A percentile compares a stretch with the other conserved stretches of the same genome.
Evolutionary conservation across 1,140 invertebrate species (phyloP).

Genomic region (Phymastichus coffea): DNA sequence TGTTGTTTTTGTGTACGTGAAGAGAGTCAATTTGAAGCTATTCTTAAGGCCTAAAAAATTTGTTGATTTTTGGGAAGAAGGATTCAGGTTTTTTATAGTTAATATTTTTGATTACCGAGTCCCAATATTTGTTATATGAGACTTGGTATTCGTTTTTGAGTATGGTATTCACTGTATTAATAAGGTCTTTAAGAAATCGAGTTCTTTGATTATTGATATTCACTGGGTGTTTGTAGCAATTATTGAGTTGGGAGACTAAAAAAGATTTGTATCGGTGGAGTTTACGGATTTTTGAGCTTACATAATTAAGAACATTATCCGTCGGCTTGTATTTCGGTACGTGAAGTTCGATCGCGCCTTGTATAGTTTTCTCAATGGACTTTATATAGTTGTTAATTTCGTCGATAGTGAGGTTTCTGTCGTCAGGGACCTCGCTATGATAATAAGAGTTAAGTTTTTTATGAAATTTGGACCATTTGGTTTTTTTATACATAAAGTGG

Average conservation of each 20-base stretch:
- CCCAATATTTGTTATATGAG: too few relatives aligned
- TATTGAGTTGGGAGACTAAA: background rate
- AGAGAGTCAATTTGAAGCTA: too few relatives aligned
- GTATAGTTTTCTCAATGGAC: background rate
- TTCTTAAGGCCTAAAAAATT: too few relatives aligned
- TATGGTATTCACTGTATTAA: too few relatives aligned
- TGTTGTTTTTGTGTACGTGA: too few relatives aligned
- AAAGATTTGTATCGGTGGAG: background rate
- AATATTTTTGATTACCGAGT: too few relatives aligned
- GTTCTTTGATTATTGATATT: too few relatives aligned
- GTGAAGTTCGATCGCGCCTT: background rate
- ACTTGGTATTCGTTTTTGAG: too few relatives aligned
- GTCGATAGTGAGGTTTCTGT: background rate
- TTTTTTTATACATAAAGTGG: background rate
- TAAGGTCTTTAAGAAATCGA: too few relatives aligned
- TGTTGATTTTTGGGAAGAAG: too few relatives aligned
- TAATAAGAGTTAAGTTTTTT: background rate
- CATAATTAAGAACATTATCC: background rate
- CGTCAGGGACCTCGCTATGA: background rate
- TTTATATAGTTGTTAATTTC: background rate
- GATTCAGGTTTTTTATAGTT: too few relatives aligned
- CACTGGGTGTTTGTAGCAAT: background rate
- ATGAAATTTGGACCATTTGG: background rate
- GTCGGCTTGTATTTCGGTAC: background rate
- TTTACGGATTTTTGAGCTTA: background rate